These are phyloP conservation scores for Agrotis puta DNA, from an alignment of 2,888 invertebrate genomes.

Conservation along the genomic window DNA sequence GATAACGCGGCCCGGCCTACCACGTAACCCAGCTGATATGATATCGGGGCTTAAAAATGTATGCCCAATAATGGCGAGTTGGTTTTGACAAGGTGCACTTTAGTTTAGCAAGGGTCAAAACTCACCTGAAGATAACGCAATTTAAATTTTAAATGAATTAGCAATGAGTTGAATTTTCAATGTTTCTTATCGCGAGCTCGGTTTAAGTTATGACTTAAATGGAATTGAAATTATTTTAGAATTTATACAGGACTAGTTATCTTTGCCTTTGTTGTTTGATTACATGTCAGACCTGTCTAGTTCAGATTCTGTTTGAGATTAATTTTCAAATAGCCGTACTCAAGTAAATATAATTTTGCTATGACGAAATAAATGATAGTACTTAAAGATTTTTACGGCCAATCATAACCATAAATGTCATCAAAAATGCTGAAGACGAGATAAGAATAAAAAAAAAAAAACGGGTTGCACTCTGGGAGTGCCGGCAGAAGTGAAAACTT, in stretches of 20 bases:
- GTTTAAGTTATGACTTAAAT: constrained; percentile 40
- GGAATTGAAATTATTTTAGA: constrained; percentile 55
- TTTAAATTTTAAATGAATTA: constrained; percentile 48
- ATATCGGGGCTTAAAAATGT: constrained; percentile 88
- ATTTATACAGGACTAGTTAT: constrained; percentile 40
- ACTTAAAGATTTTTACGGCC: too few species aligned
- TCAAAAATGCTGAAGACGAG: not conserved
- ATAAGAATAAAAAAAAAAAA: not conserved
- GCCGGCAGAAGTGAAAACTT: too few species aligned
- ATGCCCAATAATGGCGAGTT: constrained; percentile 84
- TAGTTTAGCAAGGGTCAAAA: constrained; percentile 67
- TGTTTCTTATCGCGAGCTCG: constrained; percentile 53
- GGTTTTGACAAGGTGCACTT: constrained; percentile 77
- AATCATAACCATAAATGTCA: not conserved
- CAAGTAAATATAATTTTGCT: not conserved
- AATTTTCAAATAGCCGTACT: constrained; percentile 15
- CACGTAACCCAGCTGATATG: constrained; percentile 88
- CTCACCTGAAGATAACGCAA: constrained; percentile 67
- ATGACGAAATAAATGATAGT: not conserved
- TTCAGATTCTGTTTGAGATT: constrained; percentile 39
- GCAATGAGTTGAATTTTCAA: constrained; percentile 53
- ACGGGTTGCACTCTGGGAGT: too few species aligned
- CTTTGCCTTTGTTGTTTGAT: constrained; percentile 49
- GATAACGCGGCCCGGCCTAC: constrained; percentile 89
- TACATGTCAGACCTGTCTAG: constrained; percentile 43